Evolutionary conservation across 2,888 invertebrate species (phyloP), one percentile per base, ranked within the genome.

Genomic region (Bellardia pandia): DNA sequence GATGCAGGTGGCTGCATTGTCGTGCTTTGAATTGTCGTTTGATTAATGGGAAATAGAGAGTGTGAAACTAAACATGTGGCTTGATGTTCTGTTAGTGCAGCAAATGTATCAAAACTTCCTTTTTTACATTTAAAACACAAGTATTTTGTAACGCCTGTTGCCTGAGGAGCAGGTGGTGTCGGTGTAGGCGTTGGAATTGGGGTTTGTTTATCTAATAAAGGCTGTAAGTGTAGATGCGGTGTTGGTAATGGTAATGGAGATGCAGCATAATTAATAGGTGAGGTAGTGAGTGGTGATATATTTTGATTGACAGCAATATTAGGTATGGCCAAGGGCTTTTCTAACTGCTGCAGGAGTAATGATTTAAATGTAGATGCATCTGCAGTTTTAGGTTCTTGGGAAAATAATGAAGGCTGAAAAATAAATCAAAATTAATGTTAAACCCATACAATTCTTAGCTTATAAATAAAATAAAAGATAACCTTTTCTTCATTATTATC

Each of bases 101-200:
- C 94, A 88, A 96, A 93, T 13, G 96, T 95, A 89, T 95, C 95
- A 92, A 96, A 96, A 82, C 95, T 95, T 90, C 95, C 95, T 56
- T 95, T 95, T 91, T 95, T 95, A 93, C 97, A 97, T 92, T 96
- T 96, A 62, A 96, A 95, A 92, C 97, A 97, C 95, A 93, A 77
- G 85, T 87, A 90, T 78, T 89, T 89, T 48, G 88, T 90, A 23
- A 71, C 58, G 11, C 62, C 71, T 42, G 33, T 48, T 13, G 60
- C 8, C 3, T 53, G 16, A 30, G 69, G 71, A 45, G 23, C 33
- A 6, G 14, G 42, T 48, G 79, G 82, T n/a, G n/a, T 2, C 23
- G 42, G 30, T 30, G 76, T n/a, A n/a, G n/a, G 60, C 64, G 74
- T 64, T 80, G 75, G 48, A 58, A 69, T 66, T 13, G 37, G 13